A percentile compares a stretch with the other conserved stretches of the same genome.
Conservation (phyloP, 2,888 invertebrate genomes). For the Agrotis clavis region DNA sequence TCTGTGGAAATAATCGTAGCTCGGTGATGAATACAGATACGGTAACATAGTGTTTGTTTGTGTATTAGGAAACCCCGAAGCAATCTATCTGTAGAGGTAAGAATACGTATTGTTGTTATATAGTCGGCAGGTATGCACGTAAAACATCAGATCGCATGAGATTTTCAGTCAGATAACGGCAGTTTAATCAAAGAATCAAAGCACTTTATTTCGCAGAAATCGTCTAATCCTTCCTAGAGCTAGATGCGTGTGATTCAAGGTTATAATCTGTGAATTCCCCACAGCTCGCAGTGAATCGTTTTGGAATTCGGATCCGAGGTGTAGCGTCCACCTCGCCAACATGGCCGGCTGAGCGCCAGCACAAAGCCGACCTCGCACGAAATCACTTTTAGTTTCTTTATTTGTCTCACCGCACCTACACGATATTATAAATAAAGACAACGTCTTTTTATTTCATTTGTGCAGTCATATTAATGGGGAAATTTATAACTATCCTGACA, state of each 20-base stretch:
- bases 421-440: conserved; percentile 71
- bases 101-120: conserved; percentile 7
- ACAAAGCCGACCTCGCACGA: conserved; percentile 80
- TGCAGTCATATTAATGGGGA: conserved; percentile 39
- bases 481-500: conserved; percentile 54
- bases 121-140: conserved; percentile 7
- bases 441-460: conserved; percentile 65
- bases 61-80: conserved; percentile 11
- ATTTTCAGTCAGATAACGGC: conserved; percentile 18
- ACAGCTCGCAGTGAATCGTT: conserved; percentile 37
- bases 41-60: conserved; percentile 6
- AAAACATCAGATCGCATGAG: conserved; percentile 13
- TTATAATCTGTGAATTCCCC: conserved; percentile 30
- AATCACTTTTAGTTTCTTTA: conserved; percentile 79
- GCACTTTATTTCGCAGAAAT: conserved; percentile 29
- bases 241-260: conserved; percentile 37
- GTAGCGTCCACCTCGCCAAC: conserved; percentile 59
- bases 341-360: conserved; percentile 63
- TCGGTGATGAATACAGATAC: conserved; percentile 14
- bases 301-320: conserved; percentile 44
- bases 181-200: conserved; percentile 13
- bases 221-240: conserved; percentile 28
- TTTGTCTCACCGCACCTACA: conserved; percentile 77
- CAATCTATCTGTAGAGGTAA: not conserved
- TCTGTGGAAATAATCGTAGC: conserved; percentile 23